Percentiles rank a stretch among this genome's conserved stretches.
Evolutionary conservation across 2,113 vertebrate genomes (phyloP).

Genomic region (Gallinago undulata): DNA sequence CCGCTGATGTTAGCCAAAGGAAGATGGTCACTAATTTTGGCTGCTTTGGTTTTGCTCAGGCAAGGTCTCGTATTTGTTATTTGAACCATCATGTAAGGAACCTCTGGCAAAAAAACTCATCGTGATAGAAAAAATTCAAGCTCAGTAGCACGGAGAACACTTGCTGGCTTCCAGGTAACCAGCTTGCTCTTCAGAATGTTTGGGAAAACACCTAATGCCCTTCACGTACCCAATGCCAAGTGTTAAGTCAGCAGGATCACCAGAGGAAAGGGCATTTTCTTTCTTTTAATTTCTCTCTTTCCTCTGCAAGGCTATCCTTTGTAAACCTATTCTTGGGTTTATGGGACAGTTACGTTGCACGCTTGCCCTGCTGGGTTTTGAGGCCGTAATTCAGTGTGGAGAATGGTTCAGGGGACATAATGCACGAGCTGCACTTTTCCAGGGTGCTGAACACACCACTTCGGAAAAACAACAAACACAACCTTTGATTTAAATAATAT

Average conservation of each 20-base stretch:
- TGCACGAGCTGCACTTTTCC: background rate
- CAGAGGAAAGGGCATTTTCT: background rate
- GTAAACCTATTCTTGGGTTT: background rate
- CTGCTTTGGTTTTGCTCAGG: background rate
- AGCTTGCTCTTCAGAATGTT: background rate
- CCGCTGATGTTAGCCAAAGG: background rate
- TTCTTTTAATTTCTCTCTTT: background rate
- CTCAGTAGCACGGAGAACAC: background rate
- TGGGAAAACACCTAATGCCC: background rate
- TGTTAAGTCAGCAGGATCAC: background rate
- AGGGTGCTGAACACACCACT: background rate
- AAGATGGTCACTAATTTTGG: background rate
- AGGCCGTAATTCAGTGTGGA: background rate
- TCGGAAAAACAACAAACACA: background rate
- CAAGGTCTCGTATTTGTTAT: background rate
- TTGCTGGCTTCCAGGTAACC: background rate
- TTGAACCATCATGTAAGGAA: background rate
- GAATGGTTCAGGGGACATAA: background rate
- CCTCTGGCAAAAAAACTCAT: background rate
- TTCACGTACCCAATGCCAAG: background rate
- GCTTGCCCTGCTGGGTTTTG: fast-evolving
- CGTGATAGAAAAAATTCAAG: background rate
- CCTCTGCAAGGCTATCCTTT: background rate
- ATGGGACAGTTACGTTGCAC: background rate
- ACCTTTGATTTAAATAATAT: background rate